A percentile compares a stretch with the other conserved stretches of the same genome.
phyloP scores from a whole-genome alignment of 2,113 vertebrate genomes.

The Daboia siamensis region DNA sequence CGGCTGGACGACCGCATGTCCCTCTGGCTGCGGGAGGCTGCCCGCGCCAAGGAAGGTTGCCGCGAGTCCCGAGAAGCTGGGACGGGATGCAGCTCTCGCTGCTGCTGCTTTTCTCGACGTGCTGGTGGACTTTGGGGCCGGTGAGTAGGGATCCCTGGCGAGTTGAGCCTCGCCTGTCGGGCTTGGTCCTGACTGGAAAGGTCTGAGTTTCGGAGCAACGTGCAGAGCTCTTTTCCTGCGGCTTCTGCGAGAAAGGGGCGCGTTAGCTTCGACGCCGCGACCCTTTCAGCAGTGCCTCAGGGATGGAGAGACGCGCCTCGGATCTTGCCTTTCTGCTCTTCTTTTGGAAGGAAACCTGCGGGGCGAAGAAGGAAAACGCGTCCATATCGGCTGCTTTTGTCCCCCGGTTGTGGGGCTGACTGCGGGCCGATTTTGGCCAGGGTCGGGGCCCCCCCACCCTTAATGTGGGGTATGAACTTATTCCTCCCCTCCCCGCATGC shows the following conservation, averaged over 20 bases:
- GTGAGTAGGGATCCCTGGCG: constrained; percentile 43
- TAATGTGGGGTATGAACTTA: background rate
- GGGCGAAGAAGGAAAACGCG: background rate
- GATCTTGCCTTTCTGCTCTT: background rate
- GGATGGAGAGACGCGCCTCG: background rate
- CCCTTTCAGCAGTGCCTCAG: background rate
- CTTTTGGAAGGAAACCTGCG: background rate
- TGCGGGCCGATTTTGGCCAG: background rate
- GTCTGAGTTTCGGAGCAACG: background rate
- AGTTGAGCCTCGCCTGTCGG: background rate
- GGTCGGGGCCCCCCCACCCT: background rate
- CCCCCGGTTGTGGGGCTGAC: background rate
- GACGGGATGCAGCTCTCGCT: constrained; percentile 46
- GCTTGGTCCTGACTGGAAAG: background rate
- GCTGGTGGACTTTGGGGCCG: constrained; percentile 31
- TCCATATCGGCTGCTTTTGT: background rate
- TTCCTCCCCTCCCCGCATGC: background rate
- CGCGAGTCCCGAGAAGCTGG: background rate
- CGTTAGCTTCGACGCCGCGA: background rate
- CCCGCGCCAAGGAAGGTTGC: background rate
- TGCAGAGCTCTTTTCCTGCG: background rate
- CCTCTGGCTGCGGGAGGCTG: background rate
- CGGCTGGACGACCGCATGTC: constrained; percentile 1
- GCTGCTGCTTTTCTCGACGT: constrained; percentile 33
- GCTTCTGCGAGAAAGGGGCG: background rate